A percentile compares a stretch with the other conserved stretches of the same genome.
Evolutionary conservation across 2,797 vertebrate species (phyloP).

Genomic region (Leucoraja ocellata): DNA sequence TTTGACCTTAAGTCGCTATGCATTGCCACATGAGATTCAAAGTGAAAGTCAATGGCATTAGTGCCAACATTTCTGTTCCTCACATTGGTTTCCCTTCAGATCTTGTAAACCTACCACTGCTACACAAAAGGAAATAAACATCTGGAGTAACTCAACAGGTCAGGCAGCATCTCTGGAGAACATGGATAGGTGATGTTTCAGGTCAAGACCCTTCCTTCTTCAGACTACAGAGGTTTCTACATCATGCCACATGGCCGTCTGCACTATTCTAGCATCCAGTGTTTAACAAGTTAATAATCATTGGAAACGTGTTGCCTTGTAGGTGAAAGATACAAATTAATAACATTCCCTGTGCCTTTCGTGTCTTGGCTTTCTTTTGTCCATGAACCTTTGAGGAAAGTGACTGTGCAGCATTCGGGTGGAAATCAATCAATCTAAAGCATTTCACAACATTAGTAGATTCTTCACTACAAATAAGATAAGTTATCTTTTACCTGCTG

Average conservation of each 20-base stretch:
- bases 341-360: no score
- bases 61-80: no score
- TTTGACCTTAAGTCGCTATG: neutral
- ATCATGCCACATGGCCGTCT: no score
- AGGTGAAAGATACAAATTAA: neutral
- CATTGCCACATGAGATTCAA: neutral
- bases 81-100: no score
- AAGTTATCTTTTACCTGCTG: conserved; percentile 6
- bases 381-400: neutral
- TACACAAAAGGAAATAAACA: neutral
- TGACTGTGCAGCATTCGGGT: neutral
- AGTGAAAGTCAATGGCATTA: no score
- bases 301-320: neutral
- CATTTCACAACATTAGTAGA: conserved; percentile 11
- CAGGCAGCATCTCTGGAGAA: no score
- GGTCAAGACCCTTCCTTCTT: no score
- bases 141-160: no score
- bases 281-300: neutral
- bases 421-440: neutral
- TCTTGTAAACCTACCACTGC: no score
- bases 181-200: no score
- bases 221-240: no score
- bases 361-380: neutral
- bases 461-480: conserved; percentile 8
- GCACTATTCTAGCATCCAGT: neutral